phyloP scores from a whole-genome alignment of 2,113 vertebrate species.

The Bothrops jararaca region DNA sequence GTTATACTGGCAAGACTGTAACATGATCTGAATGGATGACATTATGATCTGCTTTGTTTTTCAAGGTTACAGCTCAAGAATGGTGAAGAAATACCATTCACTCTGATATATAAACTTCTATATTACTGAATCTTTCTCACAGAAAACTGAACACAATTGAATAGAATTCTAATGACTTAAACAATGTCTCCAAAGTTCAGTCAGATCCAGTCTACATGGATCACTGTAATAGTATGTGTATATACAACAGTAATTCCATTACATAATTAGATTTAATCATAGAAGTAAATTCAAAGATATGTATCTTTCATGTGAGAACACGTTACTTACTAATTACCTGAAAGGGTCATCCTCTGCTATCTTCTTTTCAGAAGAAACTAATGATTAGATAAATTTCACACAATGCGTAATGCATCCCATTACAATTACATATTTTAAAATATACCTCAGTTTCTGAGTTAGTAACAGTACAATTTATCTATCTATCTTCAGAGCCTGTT shows the following conservation, averaged over 20 bases:
- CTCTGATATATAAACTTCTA: not conserved
- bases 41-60: not conserved
- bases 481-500: not conserved
- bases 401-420: not conserved
- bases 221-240: not conserved
- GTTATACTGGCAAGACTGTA: not conserved
- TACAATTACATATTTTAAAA: not conserved
- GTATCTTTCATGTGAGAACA: not conserved
- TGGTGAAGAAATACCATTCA: not conserved
- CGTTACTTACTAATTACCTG: not conserved
- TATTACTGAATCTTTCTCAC: not conserved
- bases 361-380: not conserved
- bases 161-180: not conserved
- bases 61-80: not conserved
- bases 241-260: not conserved
- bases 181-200: not conserved
- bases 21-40: not conserved
- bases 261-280: not conserved
- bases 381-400: not conserved
- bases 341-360: not conserved
- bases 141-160: not conserved
- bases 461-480: not conserved
- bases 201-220: not conserved
- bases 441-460: not conserved
- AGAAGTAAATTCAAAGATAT: not conserved